A percentile compares a stretch with the other conserved stretches of the same genome.
phyloP scores from a whole-genome alignment of 2,888 invertebrate species.

The Caenorhabditis becei region DNA sequence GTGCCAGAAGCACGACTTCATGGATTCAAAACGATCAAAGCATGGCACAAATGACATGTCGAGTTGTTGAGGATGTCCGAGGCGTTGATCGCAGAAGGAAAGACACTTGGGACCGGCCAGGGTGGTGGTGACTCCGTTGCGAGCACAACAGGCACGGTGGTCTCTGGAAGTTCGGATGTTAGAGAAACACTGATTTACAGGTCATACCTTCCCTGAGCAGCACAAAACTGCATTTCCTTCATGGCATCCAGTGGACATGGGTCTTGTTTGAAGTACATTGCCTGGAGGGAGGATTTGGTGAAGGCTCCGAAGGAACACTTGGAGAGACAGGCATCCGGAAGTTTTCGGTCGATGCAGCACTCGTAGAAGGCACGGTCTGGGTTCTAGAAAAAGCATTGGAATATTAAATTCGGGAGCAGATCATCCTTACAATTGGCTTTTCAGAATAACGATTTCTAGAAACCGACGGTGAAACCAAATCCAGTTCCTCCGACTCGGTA shows the following conservation, averaged over 20 bases:
- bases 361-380: slow-evolving; percentile 79
- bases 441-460: slow-evolving; percentile 44
- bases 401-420: neutral
- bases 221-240: slow-evolving; percentile 79
- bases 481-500: slow-evolving; percentile 60
- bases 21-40: slow-evolving; percentile 77
- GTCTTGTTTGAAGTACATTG: slow-evolving; percentile 80
- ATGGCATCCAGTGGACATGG: slow-evolving; percentile 78
- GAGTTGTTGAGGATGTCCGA: slow-evolving; percentile 71
- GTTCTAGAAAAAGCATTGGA: slow-evolving; percentile 72
- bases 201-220: slow-evolving; percentile 73
- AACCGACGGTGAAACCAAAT: slow-evolving; percentile 57
- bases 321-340: slow-evolving; percentile 78
- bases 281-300: slow-evolving; percentile 69
- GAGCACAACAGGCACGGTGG: slow-evolving; percentile 76
- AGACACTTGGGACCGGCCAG: slow-evolving; percentile 78
- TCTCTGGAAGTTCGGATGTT: slow-evolving; percentile 61
- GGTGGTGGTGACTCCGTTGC: slow-evolving; percentile 79
- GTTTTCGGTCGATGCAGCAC: slow-evolving; percentile 78
- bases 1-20: slow-evolving; percentile 80
- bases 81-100: slow-evolving; percentile 78
- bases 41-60: slow-evolving; percentile 77
- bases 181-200: neutral
- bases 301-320: slow-evolving; percentile 76
- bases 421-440: slow-evolving; percentile 42